These are phyloP conservation scores for Pomacea canaliculata DNA, from an alignment of 2,888 invertebrate genomes.

Conservation along the genomic window DNA sequence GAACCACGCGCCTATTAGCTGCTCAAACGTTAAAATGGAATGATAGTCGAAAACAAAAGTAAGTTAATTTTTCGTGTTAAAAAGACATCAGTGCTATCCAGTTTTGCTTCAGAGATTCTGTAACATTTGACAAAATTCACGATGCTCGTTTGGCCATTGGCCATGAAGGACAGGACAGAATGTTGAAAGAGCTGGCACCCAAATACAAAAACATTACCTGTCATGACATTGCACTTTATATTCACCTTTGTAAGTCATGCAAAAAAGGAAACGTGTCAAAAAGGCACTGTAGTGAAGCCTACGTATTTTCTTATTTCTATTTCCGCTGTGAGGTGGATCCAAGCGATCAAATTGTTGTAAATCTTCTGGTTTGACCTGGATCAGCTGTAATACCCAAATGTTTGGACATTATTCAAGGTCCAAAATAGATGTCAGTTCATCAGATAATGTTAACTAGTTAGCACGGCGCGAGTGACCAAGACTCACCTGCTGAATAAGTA, in stretches of 20 bases:
- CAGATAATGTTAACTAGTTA: too few relatives aligned
- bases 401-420: too few relatives aligned
- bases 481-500: too few relatives aligned
- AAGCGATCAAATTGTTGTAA: too few relatives aligned
- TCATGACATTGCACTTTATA: background rate
- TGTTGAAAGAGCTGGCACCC: background rate
- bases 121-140: background rate
- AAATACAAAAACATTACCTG: background rate
- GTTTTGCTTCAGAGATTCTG: background rate
- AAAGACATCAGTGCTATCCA: background rate
- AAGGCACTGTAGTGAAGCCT: background rate
- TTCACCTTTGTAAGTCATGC: background rate
- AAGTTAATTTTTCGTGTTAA: background rate
- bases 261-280: background rate
- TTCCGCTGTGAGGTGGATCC: too few relatives aligned
- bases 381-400: too few relatives aligned
- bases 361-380: too few relatives aligned
- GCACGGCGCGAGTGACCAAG: too few relatives aligned
- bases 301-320: too few relatives aligned
- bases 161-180: background rate
- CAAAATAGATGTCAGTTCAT: too few relatives aligned
- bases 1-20: too few relatives aligned
- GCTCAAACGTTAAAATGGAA: background rate
- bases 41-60: background rate
- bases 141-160: background rate